Conservation (phyloP, 2,888 invertebrate genomes). For the Argyra leucocephala region DNA sequence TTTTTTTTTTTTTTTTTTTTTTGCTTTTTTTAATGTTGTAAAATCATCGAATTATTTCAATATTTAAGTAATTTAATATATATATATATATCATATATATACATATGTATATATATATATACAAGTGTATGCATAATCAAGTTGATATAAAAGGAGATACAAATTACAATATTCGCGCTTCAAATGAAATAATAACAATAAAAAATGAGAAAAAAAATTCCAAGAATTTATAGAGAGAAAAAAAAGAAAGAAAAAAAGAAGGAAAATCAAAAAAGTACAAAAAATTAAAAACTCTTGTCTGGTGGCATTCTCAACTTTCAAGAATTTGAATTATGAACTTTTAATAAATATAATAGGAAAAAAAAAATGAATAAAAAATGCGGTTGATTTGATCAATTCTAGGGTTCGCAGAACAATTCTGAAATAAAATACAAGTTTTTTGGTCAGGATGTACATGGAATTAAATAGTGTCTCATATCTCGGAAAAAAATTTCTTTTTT, state of each 20-base stretch:
- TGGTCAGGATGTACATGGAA: no score
- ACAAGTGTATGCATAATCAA: not conserved
- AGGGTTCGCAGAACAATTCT: no score
- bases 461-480: no score
- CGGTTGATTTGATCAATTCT: no score
- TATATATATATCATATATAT: not conserved
- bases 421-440: no score
- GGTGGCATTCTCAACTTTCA: not conserved
- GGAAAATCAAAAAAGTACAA: not conserved
- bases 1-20: no score
- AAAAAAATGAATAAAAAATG: not conserved
- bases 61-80: not conserved
- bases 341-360: not conserved
- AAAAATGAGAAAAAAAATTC: not conserved
- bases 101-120: not conserved
- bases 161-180: not conserved
- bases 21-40: not conserved
- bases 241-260: no score
- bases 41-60: conserved; percentile 3
- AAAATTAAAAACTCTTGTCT: not conserved
- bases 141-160: not conserved
- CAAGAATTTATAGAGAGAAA: no score
- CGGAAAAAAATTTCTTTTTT: no score
- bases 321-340: conserved; percentile 1
- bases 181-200: not conserved